phyloP scores from a whole-genome alignment of 2,113 vertebrate genomes.

The Pteruthius melanotis region DNA sequence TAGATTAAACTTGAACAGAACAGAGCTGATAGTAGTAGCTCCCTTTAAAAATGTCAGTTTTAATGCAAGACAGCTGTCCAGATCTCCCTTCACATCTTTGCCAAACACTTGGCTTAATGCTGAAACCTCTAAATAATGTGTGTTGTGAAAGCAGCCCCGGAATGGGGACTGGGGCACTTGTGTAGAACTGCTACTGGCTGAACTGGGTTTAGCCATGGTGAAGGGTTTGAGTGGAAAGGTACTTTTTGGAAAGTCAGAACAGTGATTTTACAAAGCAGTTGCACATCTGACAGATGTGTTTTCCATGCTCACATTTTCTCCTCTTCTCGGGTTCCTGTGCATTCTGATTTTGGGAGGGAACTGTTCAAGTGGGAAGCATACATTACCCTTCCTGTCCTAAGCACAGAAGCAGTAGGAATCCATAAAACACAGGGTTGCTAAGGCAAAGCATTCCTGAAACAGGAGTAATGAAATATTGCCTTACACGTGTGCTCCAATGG shows the following conservation, averaged over 20 bases:
- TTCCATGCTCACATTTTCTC: conserved; percentile 19
- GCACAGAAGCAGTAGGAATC: not conserved
- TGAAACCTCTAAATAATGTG: not conserved
- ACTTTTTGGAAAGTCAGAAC: not conserved
- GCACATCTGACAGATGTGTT: not conserved
- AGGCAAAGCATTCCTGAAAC: not conserved
- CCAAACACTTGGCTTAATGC: not conserved
- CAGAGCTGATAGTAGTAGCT: not conserved
- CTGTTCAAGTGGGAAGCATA: not conserved
- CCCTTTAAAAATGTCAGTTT: not conserved
- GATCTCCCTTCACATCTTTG: not conserved
- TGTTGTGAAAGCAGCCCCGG: not conserved
- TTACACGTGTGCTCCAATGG: not conserved
- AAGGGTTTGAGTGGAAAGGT: not conserved
- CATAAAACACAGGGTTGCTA: not conserved
- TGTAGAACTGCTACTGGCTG: not conserved
- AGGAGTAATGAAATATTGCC: not conserved
- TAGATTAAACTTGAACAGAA: not conserved
- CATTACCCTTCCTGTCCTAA: not conserved
- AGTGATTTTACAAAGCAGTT: not conserved
- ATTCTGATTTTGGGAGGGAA: conserved; percentile 31
- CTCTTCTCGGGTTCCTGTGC: not conserved
- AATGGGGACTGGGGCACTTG: not conserved
- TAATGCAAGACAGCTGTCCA: not conserved
- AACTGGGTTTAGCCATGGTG: not conserved